Base-by-base conservation (phyloP, 2,888 invertebrate genomes). In the Zhuqinia jingwanae region DNA sequence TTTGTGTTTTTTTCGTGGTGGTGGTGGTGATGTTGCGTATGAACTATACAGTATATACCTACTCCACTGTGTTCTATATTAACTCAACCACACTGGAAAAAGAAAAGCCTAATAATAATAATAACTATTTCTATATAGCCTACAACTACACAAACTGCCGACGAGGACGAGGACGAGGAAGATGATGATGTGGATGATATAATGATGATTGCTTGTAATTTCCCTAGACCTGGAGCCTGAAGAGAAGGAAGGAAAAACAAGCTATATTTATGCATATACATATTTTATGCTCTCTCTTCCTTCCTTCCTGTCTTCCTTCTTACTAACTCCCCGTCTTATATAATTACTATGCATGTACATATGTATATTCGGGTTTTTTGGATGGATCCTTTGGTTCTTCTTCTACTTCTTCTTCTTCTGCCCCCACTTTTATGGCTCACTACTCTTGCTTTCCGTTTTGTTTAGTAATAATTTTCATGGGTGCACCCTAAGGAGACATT, bases 191-290 rank as follows among this genome's bases (percentile, higher is more conserved):
- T 42, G 42, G 68, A 68, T 70, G 70, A 70, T 45, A 70, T 70
- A 70, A 70, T 70, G 70, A 70, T 70, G 70, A 70, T 70, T 70
- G 70, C 47, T 47, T 70, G 70, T 70, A 70, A 70, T 70, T 70
- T 70, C 47, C 70, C 45, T 58, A 15, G 70, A 70, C 47, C 25
- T 70, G 15, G 15, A 60, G 27, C 3, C 50, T 13, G n/a, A n/a
- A n/a, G n/a, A n/a, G n/a, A n/a, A 65, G 65, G 17, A 11, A 20
- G 22, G 13, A 2, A 50, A 70, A 20, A 2, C 47, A 45, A 45
- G 47, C 47, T 45, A 47, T 15, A 13, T 36, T 3, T 36, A 36
- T 36, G 5, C 3, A 6, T 36, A 36, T 36, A 6, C 36, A n/a
- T n/a, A n/a, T 36, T 8, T 36, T 36, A 36, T 36, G 3, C 8